These are phyloP conservation scores for Paraplagusia blochii DNA, from an alignment of 2,113 vertebrate genomes.

Conservation along the genomic window DNA sequence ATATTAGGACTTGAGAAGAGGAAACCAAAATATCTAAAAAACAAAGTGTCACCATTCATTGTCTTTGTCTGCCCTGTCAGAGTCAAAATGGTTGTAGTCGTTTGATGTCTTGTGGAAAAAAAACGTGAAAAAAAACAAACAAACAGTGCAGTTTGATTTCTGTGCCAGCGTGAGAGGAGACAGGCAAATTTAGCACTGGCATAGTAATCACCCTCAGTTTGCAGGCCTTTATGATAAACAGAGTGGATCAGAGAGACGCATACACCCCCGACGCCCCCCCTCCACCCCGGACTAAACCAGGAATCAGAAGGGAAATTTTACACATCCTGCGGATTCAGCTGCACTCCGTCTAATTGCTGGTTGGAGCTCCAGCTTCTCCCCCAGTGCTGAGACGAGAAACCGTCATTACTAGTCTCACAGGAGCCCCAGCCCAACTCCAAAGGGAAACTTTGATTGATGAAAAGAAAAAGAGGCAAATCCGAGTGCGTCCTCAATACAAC, in stretches of 20 bases:
- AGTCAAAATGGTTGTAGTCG: conserved; percentile 3
- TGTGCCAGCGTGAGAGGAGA: conserved; percentile 34
- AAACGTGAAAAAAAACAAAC: not conserved
- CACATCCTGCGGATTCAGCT: conserved; percentile 68
- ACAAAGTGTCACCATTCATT: not conserved
- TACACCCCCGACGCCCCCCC: conserved; percentile 21
- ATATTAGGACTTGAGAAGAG: not conserved
- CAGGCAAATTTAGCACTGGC: conserved; percentile 51
- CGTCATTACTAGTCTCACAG: conserved; percentile 75
- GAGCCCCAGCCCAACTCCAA: conserved; percentile 62
- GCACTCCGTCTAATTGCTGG: conserved; percentile 72
- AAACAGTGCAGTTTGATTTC: conserved; percentile 5
- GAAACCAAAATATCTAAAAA: conserved; percentile 13
- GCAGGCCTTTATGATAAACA: conserved; percentile 56
- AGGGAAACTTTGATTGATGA: conserved; percentile 75
- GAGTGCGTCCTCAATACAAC: conserved; percentile 73
- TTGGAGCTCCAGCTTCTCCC: conserved; percentile 77
- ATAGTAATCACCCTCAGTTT: conserved; percentile 60
- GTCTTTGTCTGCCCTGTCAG: conserved; percentile 17
- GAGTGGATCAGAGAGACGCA: conserved; percentile 43
- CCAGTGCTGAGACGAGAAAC: conserved; percentile 70
- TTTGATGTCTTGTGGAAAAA: conserved; percentile 11
- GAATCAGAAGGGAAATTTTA: conserved; percentile 66
- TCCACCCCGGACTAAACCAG: conserved; percentile 42
- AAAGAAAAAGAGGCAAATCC: conserved; percentile 61